Evolutionary conservation across 2,888 invertebrate species (phyloP), one percentile per base, ranked within the genome.

Genomic region (Epinotia bilunana): DNA sequence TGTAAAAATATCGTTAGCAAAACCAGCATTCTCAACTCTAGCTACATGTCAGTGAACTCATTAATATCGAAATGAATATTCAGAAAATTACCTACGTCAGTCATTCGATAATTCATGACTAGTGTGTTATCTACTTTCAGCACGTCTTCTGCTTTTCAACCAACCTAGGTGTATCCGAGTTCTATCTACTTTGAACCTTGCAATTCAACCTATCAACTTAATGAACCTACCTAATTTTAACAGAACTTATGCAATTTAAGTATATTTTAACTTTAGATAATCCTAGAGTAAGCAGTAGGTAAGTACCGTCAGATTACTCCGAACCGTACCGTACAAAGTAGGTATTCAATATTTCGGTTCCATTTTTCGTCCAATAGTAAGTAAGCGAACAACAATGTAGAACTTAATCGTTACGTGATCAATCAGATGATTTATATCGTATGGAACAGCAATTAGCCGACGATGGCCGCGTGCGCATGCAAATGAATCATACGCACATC

Each of bases 391-490:
- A 68, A 65, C 67, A 61, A 67, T 65, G 58, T 53, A 53, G 43
- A n/a, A 53, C 69, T 65, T 75, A 62, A 69, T 69, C 79, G 79
- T 73, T 70, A n/a, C n/a, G n/a, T n/a, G n/a, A n/a, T n/a, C n/a
- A n/a, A n/a, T n/a, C n/a, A n/a, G n/a, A n/a, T n/a, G 87, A 91
- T 92, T 89, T 90, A 89, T 89, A 88, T 88, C 85, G 82, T 84
- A 87, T 83, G 85, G 88, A 89, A 90, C 88, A 89, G 87, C 88
- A 91, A 92, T 90, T 90, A 90, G 84, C 84, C 83, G 80, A 82
- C 80, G 85, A 84, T 9, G 78, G 78, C 79, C 70, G 77, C 83
- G 83, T 87, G 79, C 78, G 78, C 87, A 90, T 90, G 91, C 88
- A 88, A 91, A 91, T 90, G 91, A 91, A 86, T 91, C 91, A 92